Evolutionary conservation across 2,113 vertebrate genomes (phyloP).

Genomic region (Symphodus melops): DNA sequence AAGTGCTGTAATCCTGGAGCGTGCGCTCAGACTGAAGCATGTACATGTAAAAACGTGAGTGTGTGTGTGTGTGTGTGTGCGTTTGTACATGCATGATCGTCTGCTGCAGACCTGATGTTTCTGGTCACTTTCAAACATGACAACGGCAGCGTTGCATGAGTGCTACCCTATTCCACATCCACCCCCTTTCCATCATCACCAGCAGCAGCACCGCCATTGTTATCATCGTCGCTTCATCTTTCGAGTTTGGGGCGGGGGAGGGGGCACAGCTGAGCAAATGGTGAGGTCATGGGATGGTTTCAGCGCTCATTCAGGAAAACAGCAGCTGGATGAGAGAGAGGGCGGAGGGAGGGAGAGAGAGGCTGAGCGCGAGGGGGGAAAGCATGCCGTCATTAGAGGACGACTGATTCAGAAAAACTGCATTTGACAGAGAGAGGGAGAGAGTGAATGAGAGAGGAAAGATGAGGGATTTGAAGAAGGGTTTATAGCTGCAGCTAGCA

Average conservation of each 20-base stretch:
- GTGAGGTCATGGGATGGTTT: conserved; percentile 49
- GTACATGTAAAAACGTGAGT: conserved; percentile 1
- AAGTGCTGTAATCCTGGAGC: conserved; percentile 79
- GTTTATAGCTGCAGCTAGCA: neutral
- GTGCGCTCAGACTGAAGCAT: conserved; percentile 35
- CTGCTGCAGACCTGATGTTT: conserved; percentile 76
- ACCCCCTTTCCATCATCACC: conserved; percentile 38
- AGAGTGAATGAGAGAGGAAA: neutral
- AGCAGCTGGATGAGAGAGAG: conserved; percentile 52
- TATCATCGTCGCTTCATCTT: conserved; percentile 20
- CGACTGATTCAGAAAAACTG: conserved; percentile 48
- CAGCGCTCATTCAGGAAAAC: conserved; percentile 63
- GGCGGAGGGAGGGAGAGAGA: conserved; percentile 22
- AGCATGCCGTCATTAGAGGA: conserved; percentile 38
- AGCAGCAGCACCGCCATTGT: conserved; percentile 1
- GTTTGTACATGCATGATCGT: conserved; percentile 9
- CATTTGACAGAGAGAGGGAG: neutral
- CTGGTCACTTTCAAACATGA: conserved; percentile 69
- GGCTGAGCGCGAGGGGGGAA: conserved; percentile 18
- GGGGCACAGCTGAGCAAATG: conserved; percentile 23
- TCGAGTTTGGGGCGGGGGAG: neutral
- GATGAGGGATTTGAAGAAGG: neutral
- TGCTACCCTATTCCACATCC: conserved; percentile 10
- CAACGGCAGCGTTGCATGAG: conserved; percentile 69
- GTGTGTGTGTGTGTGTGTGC: neutral